Percentiles rank a stretch among this genome's conserved stretches.
Evolutionary conservation across 2,113 vertebrate genomes (phyloP).

Genomic region (Seriola dumerili): DNA sequence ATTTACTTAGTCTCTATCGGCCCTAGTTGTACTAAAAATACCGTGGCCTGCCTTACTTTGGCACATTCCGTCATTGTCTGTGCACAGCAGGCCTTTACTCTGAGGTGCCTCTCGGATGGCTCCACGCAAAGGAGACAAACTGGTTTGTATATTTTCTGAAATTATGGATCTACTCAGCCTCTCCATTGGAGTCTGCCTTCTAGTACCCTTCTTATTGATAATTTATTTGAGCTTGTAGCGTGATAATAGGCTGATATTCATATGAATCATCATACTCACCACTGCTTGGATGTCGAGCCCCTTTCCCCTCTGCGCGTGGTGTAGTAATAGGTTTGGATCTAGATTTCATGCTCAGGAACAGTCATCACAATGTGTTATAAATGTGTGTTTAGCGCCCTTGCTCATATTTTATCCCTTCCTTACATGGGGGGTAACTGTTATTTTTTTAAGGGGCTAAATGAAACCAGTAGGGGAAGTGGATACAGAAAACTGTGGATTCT

Average conservation of each 20-base stretch:
- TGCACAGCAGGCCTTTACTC: slow-evolving; percentile 71
- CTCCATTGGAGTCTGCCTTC: slow-evolving; percentile 68
- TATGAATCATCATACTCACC: slow-evolving; percentile 60
- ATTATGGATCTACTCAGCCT: slow-evolving; percentile 78
- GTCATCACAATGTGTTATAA: slow-evolving; percentile 73
- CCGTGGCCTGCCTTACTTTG: slow-evolving; percentile 86
- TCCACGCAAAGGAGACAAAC: slow-evolving; percentile 70
- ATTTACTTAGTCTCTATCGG: slow-evolving; percentile 84
- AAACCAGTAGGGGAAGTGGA: slow-evolving; percentile 62
- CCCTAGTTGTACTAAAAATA: slow-evolving; percentile 84
- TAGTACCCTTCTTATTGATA: slow-evolving; percentile 60
- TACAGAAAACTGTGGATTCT: slow-evolving; percentile 25
- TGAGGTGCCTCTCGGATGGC: slow-evolving; percentile 57
- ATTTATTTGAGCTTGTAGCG: slow-evolving; percentile 72
- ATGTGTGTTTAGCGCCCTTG: slow-evolving; percentile 74
- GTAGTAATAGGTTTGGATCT: slow-evolving; percentile 75
- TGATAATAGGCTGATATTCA: slow-evolving; percentile 75
- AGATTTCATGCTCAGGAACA: slow-evolving; percentile 78
- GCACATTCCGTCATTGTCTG: slow-evolving; percentile 79
- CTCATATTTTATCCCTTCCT: slow-evolving; percentile 60
- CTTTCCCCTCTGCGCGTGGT: slow-evolving; percentile 53
- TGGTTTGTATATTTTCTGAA: slow-evolving; percentile 73
- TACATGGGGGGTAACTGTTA: slow-evolving; percentile 59
- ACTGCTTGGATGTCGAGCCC: slow-evolving; percentile 43
- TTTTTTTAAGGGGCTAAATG: slow-evolving; percentile 61